These are phyloP conservation scores for Echiichthys vipera DNA, from an alignment of 2,797 vertebrate species.

Conservation along the genomic window DNA sequence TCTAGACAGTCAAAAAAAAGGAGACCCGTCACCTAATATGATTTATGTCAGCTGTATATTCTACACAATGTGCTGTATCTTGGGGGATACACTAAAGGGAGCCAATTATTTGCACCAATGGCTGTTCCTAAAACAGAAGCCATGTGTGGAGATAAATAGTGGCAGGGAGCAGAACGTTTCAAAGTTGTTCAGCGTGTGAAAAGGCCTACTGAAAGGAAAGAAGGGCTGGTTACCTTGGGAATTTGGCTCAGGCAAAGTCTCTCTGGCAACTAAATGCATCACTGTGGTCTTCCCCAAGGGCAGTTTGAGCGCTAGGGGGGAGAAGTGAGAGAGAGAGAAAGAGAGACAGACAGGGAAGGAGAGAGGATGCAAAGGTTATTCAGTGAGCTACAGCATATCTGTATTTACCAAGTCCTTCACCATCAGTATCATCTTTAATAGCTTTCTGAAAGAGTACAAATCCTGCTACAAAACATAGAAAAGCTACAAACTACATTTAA, in stretches of 20 bases:
- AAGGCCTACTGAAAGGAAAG: slow-evolving; percentile 58
- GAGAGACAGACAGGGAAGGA: slow-evolving; percentile 28
- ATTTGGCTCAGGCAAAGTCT: slow-evolving; percentile 98
- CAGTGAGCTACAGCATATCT: slow-evolving; percentile 30
- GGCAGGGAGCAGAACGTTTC: slow-evolving; percentile 52
- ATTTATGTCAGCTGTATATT: slow-evolving; percentile 40
- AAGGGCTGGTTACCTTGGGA: slow-evolving; percentile 92
- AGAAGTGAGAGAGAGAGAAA: slow-evolving; percentile 28
- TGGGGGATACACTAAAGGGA: slow-evolving; percentile 50
- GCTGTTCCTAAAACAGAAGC: slow-evolving; percentile 62
- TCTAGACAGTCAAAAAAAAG: slow-evolving; percentile 7
- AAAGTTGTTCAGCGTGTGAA: slow-evolving; percentile 68
- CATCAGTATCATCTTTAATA: slow-evolving; percentile 33
- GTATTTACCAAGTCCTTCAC: slow-evolving; percentile 44
- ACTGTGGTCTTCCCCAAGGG: slow-evolving; percentile 98
- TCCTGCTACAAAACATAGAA: slow-evolving; percentile 2
- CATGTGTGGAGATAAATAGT: slow-evolving; percentile 68
- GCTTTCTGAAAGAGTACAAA: slow-evolving; percentile 17
- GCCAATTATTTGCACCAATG: slow-evolving; percentile 68
- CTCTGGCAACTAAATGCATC: slow-evolving; percentile 99
- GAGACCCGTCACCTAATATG: slow-evolving; percentile 21
- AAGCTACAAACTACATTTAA: too few relatives aligned
- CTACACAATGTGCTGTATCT: slow-evolving; percentile 49
- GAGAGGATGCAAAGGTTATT: slow-evolving; percentile 51
- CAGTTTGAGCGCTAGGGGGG: slow-evolving; percentile 92